Evolutionary conservation across 2,113 vertebrate genomes (phyloP), one percentile per base, ranked within the genome.

Genomic region (Isichthys henryi): DNA sequence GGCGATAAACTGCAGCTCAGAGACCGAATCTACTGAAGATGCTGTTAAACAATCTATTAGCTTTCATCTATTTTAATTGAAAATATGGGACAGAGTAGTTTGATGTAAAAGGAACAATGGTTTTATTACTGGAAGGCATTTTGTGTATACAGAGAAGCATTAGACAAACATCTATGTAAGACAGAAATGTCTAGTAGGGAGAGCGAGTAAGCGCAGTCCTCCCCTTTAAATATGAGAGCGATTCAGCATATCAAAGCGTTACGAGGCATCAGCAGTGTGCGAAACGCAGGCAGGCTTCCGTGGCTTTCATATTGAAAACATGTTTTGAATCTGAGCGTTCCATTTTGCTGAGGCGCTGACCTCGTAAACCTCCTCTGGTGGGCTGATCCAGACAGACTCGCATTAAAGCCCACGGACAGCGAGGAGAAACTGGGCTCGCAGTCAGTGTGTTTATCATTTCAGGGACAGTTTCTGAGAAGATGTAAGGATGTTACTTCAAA

Each of bases 371-470:
- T 86, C 49, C 49, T 53, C 85, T 35, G 49, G 49, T 43, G 46
- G 46, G 84, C 77, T 50, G 88, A 82, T 86, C 74, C 90, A 89
- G 88, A 89, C 90, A 50, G 91, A 46, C 74, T 56, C 35, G 89
- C 23, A 21, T 48, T 89, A 88, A 88, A 90, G 74, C 74, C 74
- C 35, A 39, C 27, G n/a, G 62, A 70, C 35, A 19, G 74, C 74
- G 13, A 80, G 74, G 2, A 70, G n/a, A 9, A 27, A 80, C 74
- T 19, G 35, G 35, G 74, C n/a, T 80, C 31, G 5, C 35, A 19
- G 31, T 43, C 35, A 19, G 13, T 0, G 35, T 80, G 74, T 80
- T 80, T 43, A 17, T 19, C 74, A 35, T 80, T 43, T 80, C 39
- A 80, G 35, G 74, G 74, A 39, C 74, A 80, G 13, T 19, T 80